phyloP scores from a whole-genome alignment of 2,888 invertebrate genomes.

The Polyommatus iphigenia region DNA sequence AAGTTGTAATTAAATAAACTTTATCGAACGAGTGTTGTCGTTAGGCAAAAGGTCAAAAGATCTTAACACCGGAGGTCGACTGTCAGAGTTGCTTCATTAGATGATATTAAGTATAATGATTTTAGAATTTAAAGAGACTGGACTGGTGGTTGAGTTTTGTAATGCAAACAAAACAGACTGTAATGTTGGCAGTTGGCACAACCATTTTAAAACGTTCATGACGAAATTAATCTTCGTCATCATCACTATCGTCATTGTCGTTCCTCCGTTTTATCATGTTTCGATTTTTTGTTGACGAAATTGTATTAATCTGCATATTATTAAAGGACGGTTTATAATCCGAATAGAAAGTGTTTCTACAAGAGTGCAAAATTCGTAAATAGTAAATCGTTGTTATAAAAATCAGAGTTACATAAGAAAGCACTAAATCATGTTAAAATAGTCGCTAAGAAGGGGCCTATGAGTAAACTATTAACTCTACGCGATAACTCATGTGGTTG shows the following conservation, averaged over 20 bases:
- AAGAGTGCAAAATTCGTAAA: too few species aligned
- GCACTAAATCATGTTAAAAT: too few species aligned
- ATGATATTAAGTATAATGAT: not conserved
- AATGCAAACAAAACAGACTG: constrained; percentile 13
- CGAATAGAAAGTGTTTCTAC: too few species aligned
- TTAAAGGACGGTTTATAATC: too few species aligned
- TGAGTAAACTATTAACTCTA: too few species aligned
- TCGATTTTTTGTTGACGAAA: not conserved
- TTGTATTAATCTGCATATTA: not conserved
- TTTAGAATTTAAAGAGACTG: not conserved
- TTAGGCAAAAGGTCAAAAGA: not conserved
- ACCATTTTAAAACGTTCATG: constrained; percentile 11
- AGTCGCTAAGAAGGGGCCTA: too few species aligned
- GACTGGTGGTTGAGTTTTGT: not conserved
- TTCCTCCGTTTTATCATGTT: not conserved
- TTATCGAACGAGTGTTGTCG: not conserved
- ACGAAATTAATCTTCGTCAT: constrained; percentile 23
- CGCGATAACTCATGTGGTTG: too few species aligned
- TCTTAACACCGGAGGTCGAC: not conserved
- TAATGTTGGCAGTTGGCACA: constrained; percentile 3
- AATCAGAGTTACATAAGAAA: too few species aligned
- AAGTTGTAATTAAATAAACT: not conserved
- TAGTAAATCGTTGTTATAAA: too few species aligned
- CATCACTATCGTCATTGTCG: constrained; percentile 14
- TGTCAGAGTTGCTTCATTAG: not conserved